Evolutionary conservation across 2,113 vertebrate genomes (phyloP).

Genomic region (Prunella himalayana): DNA sequence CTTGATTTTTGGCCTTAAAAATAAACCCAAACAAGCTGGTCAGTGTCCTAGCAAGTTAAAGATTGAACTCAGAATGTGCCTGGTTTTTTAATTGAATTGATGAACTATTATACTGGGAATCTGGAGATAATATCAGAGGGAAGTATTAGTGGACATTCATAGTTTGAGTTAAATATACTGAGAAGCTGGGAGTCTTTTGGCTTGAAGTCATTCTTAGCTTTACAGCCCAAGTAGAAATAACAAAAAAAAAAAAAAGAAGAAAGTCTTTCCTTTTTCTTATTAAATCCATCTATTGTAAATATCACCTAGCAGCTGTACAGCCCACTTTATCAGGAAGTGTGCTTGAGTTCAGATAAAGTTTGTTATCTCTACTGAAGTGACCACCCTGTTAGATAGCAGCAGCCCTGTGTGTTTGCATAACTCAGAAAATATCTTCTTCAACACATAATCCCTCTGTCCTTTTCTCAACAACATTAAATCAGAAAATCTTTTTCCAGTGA

Average conservation of each 20-base stretch:
- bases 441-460: not conserved
- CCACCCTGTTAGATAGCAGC: not conserved
- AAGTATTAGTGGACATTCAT: not conserved
- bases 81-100: not conserved
- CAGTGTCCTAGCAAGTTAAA: not conserved
- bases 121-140: not conserved
- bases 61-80: not conserved
- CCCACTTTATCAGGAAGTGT: not conserved
- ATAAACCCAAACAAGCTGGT: accelerated
- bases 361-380: slow-evolving; percentile 3
- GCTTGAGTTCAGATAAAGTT: not conserved
- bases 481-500: not conserved
- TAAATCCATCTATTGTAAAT: not conserved
- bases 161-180: not conserved
- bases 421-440: not conserved
- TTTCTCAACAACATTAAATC: not conserved
- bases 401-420: not conserved
- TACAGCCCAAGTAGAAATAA: not conserved
- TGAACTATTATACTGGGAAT: not conserved
- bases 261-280: not conserved
- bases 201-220: not conserved
- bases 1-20: not conserved
- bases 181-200: not conserved
- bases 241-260: not conserved
- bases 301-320: not conserved